Evolutionary conservation across 2,888 invertebrate species (phyloP), one percentile per base, ranked within the genome.

Genomic region (Cetonia aurata): DNA sequence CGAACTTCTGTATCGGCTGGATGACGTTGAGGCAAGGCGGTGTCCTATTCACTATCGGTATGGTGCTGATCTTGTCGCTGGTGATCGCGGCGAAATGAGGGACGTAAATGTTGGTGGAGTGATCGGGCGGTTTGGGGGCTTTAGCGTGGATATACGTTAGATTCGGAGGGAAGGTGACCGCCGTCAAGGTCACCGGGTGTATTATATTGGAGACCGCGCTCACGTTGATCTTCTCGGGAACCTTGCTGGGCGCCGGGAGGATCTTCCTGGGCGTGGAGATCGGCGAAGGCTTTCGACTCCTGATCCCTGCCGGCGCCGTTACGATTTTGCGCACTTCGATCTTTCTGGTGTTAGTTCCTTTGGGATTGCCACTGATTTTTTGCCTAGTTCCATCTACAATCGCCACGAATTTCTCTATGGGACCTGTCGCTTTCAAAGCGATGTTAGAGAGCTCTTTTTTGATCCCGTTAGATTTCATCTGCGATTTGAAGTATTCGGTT

Each of bases 401-500:
- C 33, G 79, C 75, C 56, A 79, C 75, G 67, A 76, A 78, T 69
- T 79, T 79, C 42, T 75, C 44, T 19, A 69, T 41, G 41, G 69
- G 42, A 62, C 50, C 62, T 25, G 77, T 74, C 10, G 37, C 37
- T 70, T 79, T 77, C 69, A 77, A 69, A 6, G 76, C 71, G 48
- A 67, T 75, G 73, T 78, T 78, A 37, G 77, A 74, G 68, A 78
- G 71, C 62, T 82, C 80, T 71, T 82, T 83, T 69, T 82, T 80
- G 15, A 80, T 78, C 15, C 69, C 72, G 66, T 72, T 75, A 41
- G 91, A 89, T 85, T 94, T 94, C 87, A 93, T 91, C 85, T 94
- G 94, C 74, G 93, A 91, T 83, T 92, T 94, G 83, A 94, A 95
- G 83, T 91, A 95, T 80, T 94, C 93, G 31, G 93, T 93, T 81